Conservation (phyloP, 2,113 vertebrate species). For the Apteryx mantelli region DNA sequence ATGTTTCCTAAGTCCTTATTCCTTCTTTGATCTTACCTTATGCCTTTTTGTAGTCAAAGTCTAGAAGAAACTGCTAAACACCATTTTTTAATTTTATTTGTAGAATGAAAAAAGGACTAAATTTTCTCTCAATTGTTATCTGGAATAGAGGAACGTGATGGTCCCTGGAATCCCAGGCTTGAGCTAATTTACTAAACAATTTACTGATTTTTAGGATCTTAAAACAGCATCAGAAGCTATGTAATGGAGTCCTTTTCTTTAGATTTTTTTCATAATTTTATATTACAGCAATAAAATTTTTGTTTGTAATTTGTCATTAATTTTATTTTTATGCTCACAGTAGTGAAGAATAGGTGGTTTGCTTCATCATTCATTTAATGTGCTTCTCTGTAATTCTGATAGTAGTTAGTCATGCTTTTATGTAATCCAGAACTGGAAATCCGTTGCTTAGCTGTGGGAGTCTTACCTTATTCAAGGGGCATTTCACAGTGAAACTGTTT, state of each 20-base stretch:
- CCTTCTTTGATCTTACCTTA: neutral
- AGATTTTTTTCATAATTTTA: neutral
- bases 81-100: neutral
- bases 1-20: neutral
- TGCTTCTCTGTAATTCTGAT: neutral
- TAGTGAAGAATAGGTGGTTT: neutral
- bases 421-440: neutral
- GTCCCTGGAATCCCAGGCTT: neutral
- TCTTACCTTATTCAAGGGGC: neutral
- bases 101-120: neutral
- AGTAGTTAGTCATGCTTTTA: neutral
- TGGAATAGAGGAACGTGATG: neutral
- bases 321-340: neutral
- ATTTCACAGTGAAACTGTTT: conserved; percentile 7
- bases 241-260: neutral
- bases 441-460: neutral
- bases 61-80: neutral
- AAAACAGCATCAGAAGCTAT: neutral
- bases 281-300: neutral
- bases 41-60: neutral
- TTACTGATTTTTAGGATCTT: neutral
- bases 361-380: accelerated
- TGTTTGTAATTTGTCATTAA: neutral
- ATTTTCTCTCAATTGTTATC: neutral
- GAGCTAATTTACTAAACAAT: neutral